These are phyloP conservation scores for Momotus momota DNA, from an alignment of 2,797 vertebrate genomes.

Conservation along the genomic window DNA sequence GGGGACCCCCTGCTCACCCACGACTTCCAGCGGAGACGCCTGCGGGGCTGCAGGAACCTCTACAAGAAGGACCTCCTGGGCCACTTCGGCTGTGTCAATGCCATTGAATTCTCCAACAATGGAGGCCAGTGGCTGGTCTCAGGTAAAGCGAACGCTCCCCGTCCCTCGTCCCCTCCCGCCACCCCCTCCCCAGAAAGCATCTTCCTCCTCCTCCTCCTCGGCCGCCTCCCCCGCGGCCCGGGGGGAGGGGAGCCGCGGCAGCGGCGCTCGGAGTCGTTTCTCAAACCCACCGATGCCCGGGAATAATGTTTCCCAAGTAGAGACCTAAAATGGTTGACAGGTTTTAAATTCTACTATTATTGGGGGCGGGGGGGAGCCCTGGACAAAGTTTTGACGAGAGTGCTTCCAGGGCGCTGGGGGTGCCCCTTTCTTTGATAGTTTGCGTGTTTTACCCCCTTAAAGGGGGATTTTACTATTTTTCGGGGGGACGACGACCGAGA, in stretches of 20 bases:
- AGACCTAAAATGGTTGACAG: constrained; percentile 83
- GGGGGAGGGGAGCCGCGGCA: constrained; percentile 1
- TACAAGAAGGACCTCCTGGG: constrained; percentile 96
- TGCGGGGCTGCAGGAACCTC: constrained; percentile 93
- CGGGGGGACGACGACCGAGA: not conserved
- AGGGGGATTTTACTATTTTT: not conserved
- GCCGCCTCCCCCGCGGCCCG: not conserved
- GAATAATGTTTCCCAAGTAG: constrained; percentile 51
- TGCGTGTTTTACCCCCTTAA: not conserved
- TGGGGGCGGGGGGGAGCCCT: not conserved
- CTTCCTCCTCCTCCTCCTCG: not conserved
- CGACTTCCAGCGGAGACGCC: constrained; percentile 92
- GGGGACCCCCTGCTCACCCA: constrained; percentile 93
- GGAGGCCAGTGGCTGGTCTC: constrained; percentile 98
- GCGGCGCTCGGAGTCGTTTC: not conserved
- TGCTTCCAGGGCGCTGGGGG: constrained; percentile 4
- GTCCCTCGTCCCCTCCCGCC: not conserved
- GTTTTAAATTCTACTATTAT: constrained; percentile 53
- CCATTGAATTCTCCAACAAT: constrained; percentile 99
- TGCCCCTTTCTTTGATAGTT: not conserved
- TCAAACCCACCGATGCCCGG: not conserved
- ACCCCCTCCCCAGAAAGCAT: constrained; percentile 25
- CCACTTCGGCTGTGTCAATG: constrained; percentile 99
- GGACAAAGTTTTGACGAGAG: constrained; percentile 73
- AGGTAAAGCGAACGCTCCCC: constrained; percentile 81